These are phyloP conservation scores for Lophura nycthemera DNA, from an alignment of 2,113 vertebrate genomes.

Conservation along the genomic window DNA sequence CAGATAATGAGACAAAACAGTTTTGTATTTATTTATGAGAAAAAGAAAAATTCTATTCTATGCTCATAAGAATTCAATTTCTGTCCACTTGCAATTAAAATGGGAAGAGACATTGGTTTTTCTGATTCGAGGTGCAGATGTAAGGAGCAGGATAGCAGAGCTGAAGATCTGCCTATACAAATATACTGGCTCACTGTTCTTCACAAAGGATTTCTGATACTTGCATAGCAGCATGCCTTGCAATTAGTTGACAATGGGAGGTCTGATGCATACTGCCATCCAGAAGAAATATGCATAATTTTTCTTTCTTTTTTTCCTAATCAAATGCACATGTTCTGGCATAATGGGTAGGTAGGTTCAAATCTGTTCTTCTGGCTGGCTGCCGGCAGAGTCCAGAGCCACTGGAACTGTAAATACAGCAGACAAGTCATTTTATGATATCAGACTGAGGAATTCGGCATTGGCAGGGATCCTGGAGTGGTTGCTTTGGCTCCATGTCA, in stretches of 20 bases:
- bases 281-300: conserved; percentile 59
- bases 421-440: conserved; percentile 79
- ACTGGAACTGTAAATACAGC: conserved; percentile 77
- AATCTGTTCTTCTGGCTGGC: conserved; percentile 71
- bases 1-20: background rate
- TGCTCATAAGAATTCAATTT: background rate
- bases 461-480: conserved; percentile 76
- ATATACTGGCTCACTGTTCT: background rate
- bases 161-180: background rate
- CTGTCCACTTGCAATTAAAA: background rate
- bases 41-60: background rate
- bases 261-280: conserved; percentile 54
- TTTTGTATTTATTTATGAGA: background rate
- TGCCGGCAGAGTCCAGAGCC: conserved; percentile 74
- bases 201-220: conserved; percentile 41
- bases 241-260: conserved; percentile 56
- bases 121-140: background rate
- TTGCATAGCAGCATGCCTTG: conserved; percentile 27
- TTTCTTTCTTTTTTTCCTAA: conserved; percentile 65
- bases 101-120: background rate
- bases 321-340: conserved; percentile 72
- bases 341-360: conserved; percentile 65
- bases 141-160: background rate
- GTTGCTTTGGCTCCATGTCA: conserved; percentile 74
- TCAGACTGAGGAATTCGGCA: conserved; percentile 74